These are phyloP conservation scores for Egretta garzetta DNA, from an alignment of 2,113 vertebrate genomes.

Conservation along the genomic window DNA sequence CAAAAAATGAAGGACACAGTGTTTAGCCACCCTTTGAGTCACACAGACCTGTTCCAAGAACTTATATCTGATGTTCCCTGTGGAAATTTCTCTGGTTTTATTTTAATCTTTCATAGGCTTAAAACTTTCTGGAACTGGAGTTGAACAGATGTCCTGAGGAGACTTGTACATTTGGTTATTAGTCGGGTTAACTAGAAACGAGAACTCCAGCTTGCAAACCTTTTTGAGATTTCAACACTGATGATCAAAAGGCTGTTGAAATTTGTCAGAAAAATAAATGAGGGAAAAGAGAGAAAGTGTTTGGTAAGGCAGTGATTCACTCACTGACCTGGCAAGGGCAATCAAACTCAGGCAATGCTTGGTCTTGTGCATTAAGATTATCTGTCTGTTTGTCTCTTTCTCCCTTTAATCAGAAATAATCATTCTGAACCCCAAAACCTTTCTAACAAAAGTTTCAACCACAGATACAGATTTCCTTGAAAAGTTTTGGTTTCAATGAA, in stretches of 20 bases:
- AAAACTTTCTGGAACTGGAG: neutral
- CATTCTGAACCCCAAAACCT: neutral
- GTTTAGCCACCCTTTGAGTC: neutral
- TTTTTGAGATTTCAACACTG: neutral
- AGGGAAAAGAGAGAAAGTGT: neutral
- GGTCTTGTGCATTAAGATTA: neutral
- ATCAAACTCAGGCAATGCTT: neutral
- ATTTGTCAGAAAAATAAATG: neutral
- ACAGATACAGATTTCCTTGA: neutral
- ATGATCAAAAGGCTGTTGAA: neutral
- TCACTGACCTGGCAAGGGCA: neutral
- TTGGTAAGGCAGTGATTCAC: neutral
- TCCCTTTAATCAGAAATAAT: neutral
- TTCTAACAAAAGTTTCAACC: neutral
- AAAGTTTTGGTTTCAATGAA: conserved; percentile 31
- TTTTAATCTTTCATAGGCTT: neutral
- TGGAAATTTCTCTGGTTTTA: neutral
- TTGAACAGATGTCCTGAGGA: neutral
- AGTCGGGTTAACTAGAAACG: neutral
- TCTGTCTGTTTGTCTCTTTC: neutral
- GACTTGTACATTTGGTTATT: neutral
- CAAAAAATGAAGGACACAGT: neutral
- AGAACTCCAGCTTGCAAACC: neutral
- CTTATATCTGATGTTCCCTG: neutral
- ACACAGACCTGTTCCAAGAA: neutral